Base-by-base conservation (phyloP, 2,113 vertebrate genomes). In the Phrynosoma platyrhinos region DNA sequence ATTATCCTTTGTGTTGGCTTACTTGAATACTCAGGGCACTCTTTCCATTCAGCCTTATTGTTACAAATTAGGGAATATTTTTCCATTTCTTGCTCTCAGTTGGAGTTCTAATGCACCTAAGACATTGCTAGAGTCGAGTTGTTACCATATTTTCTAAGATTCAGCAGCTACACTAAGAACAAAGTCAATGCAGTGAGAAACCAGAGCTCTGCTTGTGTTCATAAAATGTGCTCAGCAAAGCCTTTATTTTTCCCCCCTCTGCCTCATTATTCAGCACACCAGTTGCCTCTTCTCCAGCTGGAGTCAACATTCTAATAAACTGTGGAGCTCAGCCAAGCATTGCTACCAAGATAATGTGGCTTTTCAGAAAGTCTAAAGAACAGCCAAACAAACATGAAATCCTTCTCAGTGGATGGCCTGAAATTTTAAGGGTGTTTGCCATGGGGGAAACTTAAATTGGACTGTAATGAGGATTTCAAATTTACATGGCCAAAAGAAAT, bases 261-360 rank as follows among this genome's bases (percentile, higher is more conserved):
- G 21, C 40, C 85, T 79, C n/a, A 55, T 71, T 80, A 80, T 80
- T 72, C 32, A 32, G 66, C 42, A 27, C 64, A 71, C 77, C 47
- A 27, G 32, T 6, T 36, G 47, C 21, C 30, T 58, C 64, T 71
- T 79, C 42, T 71, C 47, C 66, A 53, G 30, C 75, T 32, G 84
- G 76, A 68, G 42, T 77, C 58, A 79, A 36, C 27, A 16, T 32
- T 36, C 40, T 52, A 78, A 78, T 32, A 79, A 14, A 52, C 8
- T 21, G 30, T 64, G 25, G 62, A 30, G 55, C 9, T 68, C 58
- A 47, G 36, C n/a, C 25, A 64, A 66, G 75, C 88, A 75, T 2
- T 13, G 0, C 71, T 36, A 16, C 16, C 80, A 55, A 21, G 0
- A 0, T 23, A 30, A 32, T 2, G 7, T 74, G 3, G 2, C 20